Evolutionary conservation across 2,888 invertebrate genomes (phyloP), one percentile per base, ranked within the genome.

Genomic region (Invenusta paracnida): DNA sequence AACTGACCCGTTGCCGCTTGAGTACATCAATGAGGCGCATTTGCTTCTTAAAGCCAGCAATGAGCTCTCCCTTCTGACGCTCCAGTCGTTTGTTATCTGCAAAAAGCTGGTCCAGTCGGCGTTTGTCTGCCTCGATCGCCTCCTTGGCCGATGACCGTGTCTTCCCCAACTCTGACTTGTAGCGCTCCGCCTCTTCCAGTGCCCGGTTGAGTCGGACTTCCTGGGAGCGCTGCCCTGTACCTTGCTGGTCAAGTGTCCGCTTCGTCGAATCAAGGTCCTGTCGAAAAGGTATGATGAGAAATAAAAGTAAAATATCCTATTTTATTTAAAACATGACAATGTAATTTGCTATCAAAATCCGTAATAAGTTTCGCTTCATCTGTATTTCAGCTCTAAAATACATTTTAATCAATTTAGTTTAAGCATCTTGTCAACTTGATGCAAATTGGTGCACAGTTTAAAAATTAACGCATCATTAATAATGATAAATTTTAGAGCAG

Each of bases 201-300:
- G 92, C 91, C 87, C 93, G 90, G 88, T 92, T 92, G 29, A 93
- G 89, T 84, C 93, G 89, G 1, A 92, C 91, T 88, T 93, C 93
- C 0, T 91, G 90, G 27, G 91, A 92, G 83, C 91, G 91, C 66
- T 91, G 90, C 84, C 90, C 91, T 0, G 91, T 88, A 29, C 88
- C 89, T 48, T 90, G 90, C 86, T 90, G 92, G 89, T 93, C 93
- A 85, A 93, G 89, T 79, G 92, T 91, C 86, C 92, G 90, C 87
- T 92, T 93, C 83, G 93, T 86, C 79, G 90, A 89, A 0, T 93
- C 93, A 79, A 93, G 88, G 90, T 93, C 93, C 91, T 93, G 87
- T 29, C 86, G 82, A 73, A 83, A 81, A n/a, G n/a, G n/a, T n/a
- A n/a, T n/a, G n/a, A n/a, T n/a, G 2, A 82, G 2, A 13, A 73